phyloP scores from a whole-genome alignment of 2,113 vertebrate species.

The Zonotrichia leucophrys region DNA sequence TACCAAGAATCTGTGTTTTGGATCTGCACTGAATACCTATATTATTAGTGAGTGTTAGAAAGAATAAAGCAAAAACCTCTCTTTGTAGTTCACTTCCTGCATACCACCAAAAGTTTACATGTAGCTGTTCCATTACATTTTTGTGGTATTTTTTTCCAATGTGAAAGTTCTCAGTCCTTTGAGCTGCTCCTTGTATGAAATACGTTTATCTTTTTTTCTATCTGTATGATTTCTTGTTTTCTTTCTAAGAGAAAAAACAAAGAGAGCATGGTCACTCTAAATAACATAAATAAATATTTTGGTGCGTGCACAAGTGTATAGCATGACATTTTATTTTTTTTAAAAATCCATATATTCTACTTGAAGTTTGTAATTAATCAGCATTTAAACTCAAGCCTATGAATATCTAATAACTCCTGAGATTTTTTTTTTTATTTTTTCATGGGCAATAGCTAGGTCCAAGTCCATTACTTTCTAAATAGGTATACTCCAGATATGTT shows the following conservation, averaged over 20 bases:
- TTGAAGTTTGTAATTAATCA: background rate
- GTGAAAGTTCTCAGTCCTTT: background rate
- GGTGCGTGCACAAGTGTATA: fast-evolving
- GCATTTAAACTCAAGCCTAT: background rate
- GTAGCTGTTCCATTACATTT: background rate
- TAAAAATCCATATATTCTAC: background rate
- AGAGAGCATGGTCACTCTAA: background rate
- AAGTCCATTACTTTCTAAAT: background rate
- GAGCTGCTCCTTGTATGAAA: background rate
- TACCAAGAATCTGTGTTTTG: background rate
- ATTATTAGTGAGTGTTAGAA: background rate
- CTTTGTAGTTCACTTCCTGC: background rate
- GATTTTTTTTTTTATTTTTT: background rate
- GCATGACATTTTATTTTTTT: background rate
- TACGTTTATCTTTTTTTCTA: fast-evolving
- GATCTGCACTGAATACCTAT: background rate
- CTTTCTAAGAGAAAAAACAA: background rate
- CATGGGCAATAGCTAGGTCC: background rate
- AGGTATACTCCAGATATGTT: background rate
- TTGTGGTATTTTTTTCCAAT: background rate
- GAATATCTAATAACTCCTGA: background rate
- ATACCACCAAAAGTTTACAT: fast-evolving
- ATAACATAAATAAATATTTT: background rate
- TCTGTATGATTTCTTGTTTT: background rate
- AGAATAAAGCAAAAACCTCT: background rate